Evolutionary conservation across 2,888 invertebrate genomes (phyloP).

Genomic region (Drosophila engyochracea): DNA sequence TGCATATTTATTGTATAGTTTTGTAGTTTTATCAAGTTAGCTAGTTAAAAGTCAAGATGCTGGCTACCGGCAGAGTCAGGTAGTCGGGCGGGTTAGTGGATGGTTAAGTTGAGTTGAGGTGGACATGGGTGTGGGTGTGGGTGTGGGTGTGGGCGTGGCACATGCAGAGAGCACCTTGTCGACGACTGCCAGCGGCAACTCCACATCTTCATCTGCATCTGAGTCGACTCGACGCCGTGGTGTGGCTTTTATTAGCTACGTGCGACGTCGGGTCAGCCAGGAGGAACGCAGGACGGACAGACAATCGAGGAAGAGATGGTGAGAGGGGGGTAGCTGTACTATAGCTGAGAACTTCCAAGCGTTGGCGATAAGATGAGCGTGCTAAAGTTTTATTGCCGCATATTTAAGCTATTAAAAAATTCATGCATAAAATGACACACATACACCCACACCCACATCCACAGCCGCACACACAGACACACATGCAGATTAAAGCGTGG

Average conservation of each 20-base stretch:
- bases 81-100: slow-evolving; percentile 27
- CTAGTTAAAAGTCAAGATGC: slow-evolving; percentile 80
- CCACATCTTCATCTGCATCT: slow-evolving; percentile 64
- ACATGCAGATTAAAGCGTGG: slow-evolving; percentile 16
- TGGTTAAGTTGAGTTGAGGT: not conserved
- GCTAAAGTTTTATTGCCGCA: slow-evolving; percentile 80
- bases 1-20: slow-evolving; percentile 80
- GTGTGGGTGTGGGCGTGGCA: slow-evolving; percentile 36
- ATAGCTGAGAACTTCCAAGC: slow-evolving; percentile 62
- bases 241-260: slow-evolving; percentile 74
- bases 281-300: slow-evolving; percentile 10
- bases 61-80: slow-evolving; percentile 36
- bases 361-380: slow-evolving; percentile 77
- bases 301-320: not conserved
- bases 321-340: slow-evolving; percentile 4
- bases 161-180: slow-evolving; percentile 48
- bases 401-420: slow-evolving; percentile 80
- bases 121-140: slow-evolving; percentile 12
- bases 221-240: slow-evolving; percentile 46
- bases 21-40: slow-evolving; percentile 80
- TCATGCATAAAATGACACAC: slow-evolving; percentile 77
- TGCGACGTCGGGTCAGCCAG: slow-evolving; percentile 51
- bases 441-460: slow-evolving; percentile 17
- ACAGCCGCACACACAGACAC: slow-evolving; percentile 11
- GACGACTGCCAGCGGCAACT: slow-evolving; percentile 44